Percentiles rank a stretch among this genome's conserved stretches.
Conservation (phyloP, 2,113 vertebrate species). For the Silurus meridionalis region DNA sequence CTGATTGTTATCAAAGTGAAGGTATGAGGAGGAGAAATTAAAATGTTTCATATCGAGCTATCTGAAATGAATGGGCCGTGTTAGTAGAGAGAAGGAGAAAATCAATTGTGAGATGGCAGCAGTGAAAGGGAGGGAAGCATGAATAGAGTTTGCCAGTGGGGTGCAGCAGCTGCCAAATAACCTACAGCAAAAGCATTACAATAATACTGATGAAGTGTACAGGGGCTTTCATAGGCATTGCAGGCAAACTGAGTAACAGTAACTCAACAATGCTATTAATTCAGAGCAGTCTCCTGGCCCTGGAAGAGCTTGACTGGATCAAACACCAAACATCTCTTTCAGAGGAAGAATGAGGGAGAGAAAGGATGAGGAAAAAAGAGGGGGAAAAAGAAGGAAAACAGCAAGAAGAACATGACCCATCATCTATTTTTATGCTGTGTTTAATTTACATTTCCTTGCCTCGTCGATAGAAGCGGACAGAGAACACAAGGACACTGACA, state of each 20-base stretch:
- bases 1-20: constrained; percentile 79
- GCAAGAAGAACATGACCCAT: constrained; percentile 76
- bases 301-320: constrained; percentile 60
- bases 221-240: constrained; percentile 84
- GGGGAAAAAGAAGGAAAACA: constrained; percentile 40
- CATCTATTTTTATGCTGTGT: constrained; percentile 79
- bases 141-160: constrained; percentile 96
- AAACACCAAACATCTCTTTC: constrained; percentile 47
- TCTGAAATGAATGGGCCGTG: constrained; percentile 86
- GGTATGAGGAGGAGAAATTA: constrained; percentile 89
- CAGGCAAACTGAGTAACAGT: constrained; percentile 82
- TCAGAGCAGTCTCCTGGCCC: constrained; percentile 67
- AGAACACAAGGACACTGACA: constrained; percentile 79
- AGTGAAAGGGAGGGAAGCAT: constrained; percentile 86
- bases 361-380: background rate
- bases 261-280: constrained; percentile 81
- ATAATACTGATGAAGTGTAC: constrained; percentile 94
- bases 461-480: constrained; percentile 76
- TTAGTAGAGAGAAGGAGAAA: constrained; percentile 85
- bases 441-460: constrained; percentile 80
- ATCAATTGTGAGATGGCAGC: constrained; percentile 91
- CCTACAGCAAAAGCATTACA: constrained; percentile 94
- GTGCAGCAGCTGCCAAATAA: constrained; percentile 96
- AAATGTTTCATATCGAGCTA: constrained; percentile 98
- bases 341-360: constrained; percentile 12